Evolutionary conservation across 2,888 invertebrate genomes (phyloP).

Genomic region (Acleris laterana): DNA sequence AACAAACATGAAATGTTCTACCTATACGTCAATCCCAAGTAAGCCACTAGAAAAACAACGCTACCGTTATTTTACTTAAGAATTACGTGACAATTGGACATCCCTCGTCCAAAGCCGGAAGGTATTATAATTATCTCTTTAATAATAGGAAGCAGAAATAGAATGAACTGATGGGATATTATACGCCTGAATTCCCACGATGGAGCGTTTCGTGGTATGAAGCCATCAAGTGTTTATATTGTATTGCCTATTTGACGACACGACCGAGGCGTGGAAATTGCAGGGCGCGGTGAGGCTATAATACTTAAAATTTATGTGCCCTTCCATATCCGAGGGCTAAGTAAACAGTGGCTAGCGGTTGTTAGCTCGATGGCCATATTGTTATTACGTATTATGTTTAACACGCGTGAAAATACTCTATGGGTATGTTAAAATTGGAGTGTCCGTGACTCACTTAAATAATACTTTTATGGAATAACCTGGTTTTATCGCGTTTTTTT

Average conservation of each 20-base stretch:
- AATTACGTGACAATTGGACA: not conserved
- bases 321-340: conserved; percentile 31
- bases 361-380: conserved; percentile 25
- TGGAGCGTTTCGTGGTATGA: conserved; percentile 46
- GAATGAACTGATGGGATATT: not conserved
- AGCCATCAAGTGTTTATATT: conserved; percentile 49
- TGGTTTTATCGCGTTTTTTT: no score
- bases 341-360: conserved; percentile 28
- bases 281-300: conserved; percentile 48
- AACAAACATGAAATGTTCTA: no score
- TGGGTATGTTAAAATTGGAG: no score
- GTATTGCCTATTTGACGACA: conserved; percentile 40
- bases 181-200: conserved; percentile 37
- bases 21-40: no score
- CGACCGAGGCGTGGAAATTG: conserved; percentile 43
- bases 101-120: not conserved
- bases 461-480: no score
- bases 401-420: not conserved
- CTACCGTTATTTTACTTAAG: not conserved
- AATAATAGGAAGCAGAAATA: no score
- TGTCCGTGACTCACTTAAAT: no score
- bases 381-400: conserved; percentile 14
- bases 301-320: conserved; percentile 41
- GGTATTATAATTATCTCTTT: not conserved
- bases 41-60: not conserved